These are phyloP conservation scores for Chymomyza procnemis DNA, from an alignment of 2,888 invertebrate genomes.

Conservation along the genomic window DNA sequence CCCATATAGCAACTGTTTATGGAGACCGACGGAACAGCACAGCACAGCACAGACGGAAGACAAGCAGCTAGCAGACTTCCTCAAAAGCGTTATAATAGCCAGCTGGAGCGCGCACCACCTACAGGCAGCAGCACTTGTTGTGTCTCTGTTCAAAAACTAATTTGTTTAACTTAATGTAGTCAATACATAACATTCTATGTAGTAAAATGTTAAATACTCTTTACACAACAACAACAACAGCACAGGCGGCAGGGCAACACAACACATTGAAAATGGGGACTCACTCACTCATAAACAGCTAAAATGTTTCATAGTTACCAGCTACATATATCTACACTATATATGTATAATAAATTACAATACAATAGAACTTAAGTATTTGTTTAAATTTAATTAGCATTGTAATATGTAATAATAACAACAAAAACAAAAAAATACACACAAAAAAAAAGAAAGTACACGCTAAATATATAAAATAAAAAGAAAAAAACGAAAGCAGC, in stretches of 20 bases:
- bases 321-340: constrained; percentile 39
- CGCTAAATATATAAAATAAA: constrained; percentile 1
- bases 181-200: constrained; percentile 65
- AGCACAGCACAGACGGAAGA: no score
- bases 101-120: no score
- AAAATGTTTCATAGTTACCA: constrained; percentile 47
- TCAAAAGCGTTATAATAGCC: no score
- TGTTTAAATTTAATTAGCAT: constrained; percentile 69
- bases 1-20: no score
- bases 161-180: constrained; percentile 59
- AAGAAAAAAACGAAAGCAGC: constrained; percentile 29
- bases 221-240: constrained; percentile 19
- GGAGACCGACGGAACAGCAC: no score
- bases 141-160: constrained; percentile 51
- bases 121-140: no score
- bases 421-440: constrained; percentile 9
- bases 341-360: constrained; percentile 37
- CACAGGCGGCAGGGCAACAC: constrained; percentile 7
- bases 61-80: no score
- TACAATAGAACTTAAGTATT: constrained; percentile 66
- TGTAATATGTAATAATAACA: constrained; percentile 51
- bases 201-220: constrained; percentile 61
- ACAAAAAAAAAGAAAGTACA: constrained; percentile 11
- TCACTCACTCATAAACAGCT: constrained; percentile 23
- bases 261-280: no score